phyloP scores from a whole-genome alignment of 2,797 vertebrate genomes.

The Macroramphosus scolopax region DNA sequence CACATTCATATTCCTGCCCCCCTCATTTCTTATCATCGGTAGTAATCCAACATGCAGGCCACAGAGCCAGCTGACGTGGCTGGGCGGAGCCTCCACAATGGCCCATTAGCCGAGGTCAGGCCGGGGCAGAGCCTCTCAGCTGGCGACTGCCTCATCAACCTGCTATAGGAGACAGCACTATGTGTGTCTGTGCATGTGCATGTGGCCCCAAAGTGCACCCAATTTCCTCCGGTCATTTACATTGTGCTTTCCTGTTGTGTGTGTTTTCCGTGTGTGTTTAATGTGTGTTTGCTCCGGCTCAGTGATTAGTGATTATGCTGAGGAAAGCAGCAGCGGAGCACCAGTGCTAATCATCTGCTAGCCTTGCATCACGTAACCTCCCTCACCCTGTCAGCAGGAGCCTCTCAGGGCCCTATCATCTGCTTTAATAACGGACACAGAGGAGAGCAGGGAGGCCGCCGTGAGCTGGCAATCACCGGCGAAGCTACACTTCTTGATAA shows the following conservation, averaged over 20 bases:
- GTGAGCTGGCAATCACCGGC: conserved; percentile 38
- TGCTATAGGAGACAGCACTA: conserved; percentile 34
- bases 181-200: conserved; percentile 23
- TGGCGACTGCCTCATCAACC: conserved; percentile 63
- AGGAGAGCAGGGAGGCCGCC: conserved; percentile 34
- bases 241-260: conserved; percentile 36
- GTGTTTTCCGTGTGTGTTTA: conserved; percentile 6
- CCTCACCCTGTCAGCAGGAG: conserved; percentile 52
- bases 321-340: conserved; percentile 70
- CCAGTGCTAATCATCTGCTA: conserved; percentile 69
- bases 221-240: conserved; percentile 59
- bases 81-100: conserved; percentile 48
- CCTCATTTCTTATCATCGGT: conserved; percentile 27
- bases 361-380: conserved; percentile 50
- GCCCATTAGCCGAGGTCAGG: conserved; percentile 77
- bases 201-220: conserved; percentile 34
- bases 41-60: conserved; percentile 48
- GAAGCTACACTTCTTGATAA: conserved; percentile 18
- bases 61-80: conserved; percentile 47
- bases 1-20: conserved; percentile 17
- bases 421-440: conserved; percentile 65
- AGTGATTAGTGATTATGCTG: conserved; percentile 79
- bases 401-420: conserved; percentile 57
- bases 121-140: conserved; percentile 54
- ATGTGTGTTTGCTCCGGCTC: conserved; percentile 36